Percentiles rank a stretch among this genome's conserved stretches.
These are phyloP conservation scores for Bombus confusus DNA, from an alignment of 1,140 invertebrate genomes.

Conservation along the genomic window DNA sequence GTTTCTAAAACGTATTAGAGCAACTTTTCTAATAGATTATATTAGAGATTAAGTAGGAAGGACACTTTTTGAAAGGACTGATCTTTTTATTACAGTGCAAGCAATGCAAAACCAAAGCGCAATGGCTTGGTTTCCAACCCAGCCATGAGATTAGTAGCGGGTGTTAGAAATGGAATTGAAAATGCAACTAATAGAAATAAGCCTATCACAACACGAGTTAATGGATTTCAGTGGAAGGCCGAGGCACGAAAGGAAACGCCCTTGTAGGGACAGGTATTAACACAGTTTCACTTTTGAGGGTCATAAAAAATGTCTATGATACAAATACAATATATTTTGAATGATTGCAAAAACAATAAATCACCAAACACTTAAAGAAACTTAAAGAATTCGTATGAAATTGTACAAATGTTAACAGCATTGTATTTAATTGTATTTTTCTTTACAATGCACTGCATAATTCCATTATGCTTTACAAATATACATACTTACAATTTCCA, in stretches of 20 bases:
- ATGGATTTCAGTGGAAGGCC: slow-evolving; percentile 82
- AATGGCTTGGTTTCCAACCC: slow-evolving; percentile 97
- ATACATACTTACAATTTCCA: slow-evolving; percentile 27
- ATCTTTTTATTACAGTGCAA: slow-evolving; percentile 73
- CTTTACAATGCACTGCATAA: slow-evolving; percentile 38
- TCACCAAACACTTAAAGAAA: not conserved
- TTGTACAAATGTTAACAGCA: slow-evolving; percentile 29
- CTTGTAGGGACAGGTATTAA: slow-evolving; percentile 79
- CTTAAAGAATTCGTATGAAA: slow-evolving; percentile 1
- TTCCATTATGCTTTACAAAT: slow-evolving; percentile 36
- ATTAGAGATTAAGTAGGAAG: not conserved
- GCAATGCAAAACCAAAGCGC: slow-evolving; percentile 87
- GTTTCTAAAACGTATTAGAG: not conserved
- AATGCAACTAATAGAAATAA: slow-evolving; percentile 82
- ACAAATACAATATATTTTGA: slow-evolving; percentile 5
- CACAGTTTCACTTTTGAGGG: slow-evolving; percentile 41
- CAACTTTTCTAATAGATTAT: slow-evolving; percentile 2
- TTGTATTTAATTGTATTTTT: slow-evolving; percentile 17
- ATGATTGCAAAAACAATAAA: slow-evolving; percentile 26
- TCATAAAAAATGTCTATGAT: slow-evolving; percentile 11
- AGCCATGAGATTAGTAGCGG: slow-evolving; percentile 88
- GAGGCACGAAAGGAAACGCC: slow-evolving; percentile 81
- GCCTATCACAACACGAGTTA: slow-evolving; percentile 80
- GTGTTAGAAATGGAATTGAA: slow-evolving; percentile 88
- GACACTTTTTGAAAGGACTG: slow-evolving; percentile 7